Conservation (phyloP, 2,888 invertebrate species). For the Parnassius mnemosyne region DNA sequence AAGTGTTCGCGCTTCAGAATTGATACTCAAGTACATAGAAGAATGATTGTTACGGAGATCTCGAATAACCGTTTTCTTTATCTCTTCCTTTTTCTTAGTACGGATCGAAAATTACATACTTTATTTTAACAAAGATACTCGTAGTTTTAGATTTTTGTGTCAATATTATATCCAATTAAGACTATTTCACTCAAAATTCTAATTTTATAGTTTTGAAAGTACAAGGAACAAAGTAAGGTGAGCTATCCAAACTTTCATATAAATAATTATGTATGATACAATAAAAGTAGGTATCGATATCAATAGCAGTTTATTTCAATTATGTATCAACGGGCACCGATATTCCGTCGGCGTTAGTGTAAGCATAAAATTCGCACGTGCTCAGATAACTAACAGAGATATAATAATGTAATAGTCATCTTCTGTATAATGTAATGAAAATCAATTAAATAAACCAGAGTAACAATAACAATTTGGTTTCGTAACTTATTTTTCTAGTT, state of each 20-base stretch:
- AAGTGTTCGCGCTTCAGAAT: too few species aligned
- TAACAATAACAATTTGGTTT: not conserved
- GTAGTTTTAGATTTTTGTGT: too few species aligned
- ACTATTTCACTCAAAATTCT: not conserved
- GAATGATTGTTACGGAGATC: too few species aligned
- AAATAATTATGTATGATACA: not conserved
- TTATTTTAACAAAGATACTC: too few species aligned
- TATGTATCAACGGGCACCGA: conserved; percentile 20
- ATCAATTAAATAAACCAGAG: conserved; percentile 9
- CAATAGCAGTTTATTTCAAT: conserved; percentile 16
- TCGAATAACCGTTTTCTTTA: too few species aligned
- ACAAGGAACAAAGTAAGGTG: not conserved
- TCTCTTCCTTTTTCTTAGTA: too few species aligned
- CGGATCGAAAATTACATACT: too few species aligned
- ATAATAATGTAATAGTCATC: conserved; percentile 27
- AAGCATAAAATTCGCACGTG: conserved; percentile 50
- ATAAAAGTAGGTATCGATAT: not conserved
- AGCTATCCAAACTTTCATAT: not conserved
- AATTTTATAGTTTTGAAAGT: not conserved
- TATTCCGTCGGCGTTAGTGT: conserved; percentile 30
- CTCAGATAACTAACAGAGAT: conserved; percentile 41
- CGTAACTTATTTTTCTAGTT: not conserved
- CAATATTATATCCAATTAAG: not conserved
- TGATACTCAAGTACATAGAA: too few species aligned
- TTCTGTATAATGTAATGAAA: conserved; percentile 25